Base-by-base conservation (phyloP, 2,113 vertebrate genomes). In the Otus sunia region DNA sequence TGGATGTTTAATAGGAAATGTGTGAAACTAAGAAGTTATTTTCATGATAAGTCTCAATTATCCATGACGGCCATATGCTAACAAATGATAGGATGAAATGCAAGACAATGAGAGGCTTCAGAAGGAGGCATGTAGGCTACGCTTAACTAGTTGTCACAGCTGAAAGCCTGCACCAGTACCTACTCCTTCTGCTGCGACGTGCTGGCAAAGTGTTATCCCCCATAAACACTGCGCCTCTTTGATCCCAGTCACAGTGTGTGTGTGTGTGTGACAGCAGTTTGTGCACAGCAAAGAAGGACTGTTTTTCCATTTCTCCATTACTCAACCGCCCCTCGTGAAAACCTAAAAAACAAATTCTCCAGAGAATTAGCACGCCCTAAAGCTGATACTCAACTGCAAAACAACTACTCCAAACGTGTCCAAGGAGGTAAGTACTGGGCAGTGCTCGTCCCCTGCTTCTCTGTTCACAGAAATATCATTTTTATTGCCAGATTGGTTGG, bases 131-230 rank as follows among this genome's bases (percentile, higher is more conserved):
- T 3, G 3, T 4, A 32, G 64, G 79, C 55, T 52, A 14, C 3
- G 0, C 34, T 30, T 23, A 5, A 32, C 27, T 32, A 6, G 30
- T 29, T 86, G 55, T 49, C 55, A 34, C 52, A 27, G 4, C 36
- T 0, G 0, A 45, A n/a, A 67, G 18, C 30, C 43, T 43, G 30
- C 29, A 8, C 43, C 27, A 6, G 43, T 10, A n/a, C 59, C 64
- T 23, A 3, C 22, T 0, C 32, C 4, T 27, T 3, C 30, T 11
- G 64, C 58, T 41, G 84, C 71, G 16, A 10, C 0, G 0, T 4
- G 27, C 66, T 56, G 2, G 2, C 4, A 0, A 10, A 50, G 45
- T 3, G 0, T 18, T 16, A 15, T 3, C 39, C 23, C 3, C 45
- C 67, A 6, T 4, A 7, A 23, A 30, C 39, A 10, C 45, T 15